Evolutionary conservation across 2,797 vertebrate species (phyloP).

Genomic region (Tamandua tetradactyla): DNA sequence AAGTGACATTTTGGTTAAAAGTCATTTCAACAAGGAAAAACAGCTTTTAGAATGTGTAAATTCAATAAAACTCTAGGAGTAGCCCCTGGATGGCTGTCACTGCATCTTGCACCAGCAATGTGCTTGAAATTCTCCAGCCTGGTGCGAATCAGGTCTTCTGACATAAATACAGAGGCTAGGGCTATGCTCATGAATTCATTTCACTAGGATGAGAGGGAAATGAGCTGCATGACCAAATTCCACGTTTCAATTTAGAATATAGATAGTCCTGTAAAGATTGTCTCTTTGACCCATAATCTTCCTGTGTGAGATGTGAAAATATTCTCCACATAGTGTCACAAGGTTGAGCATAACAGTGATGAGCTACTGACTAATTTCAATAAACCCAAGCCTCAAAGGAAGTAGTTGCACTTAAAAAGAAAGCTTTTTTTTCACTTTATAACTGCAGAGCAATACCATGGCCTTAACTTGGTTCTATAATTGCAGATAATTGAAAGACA

Average conservation of each 20-base stretch:
- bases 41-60: conserved; percentile 28
- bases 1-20: conserved; percentile 66
- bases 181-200: not conserved
- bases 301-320: not conserved
- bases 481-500: not conserved
- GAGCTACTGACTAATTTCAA: not conserved
- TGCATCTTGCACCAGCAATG: not conserved
- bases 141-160: not conserved
- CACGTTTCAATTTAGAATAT: not conserved
- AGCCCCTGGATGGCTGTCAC: not conserved
- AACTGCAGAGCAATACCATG: not conserved
- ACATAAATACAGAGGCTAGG: not conserved
- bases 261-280: not conserved
- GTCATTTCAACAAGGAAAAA: conserved; percentile 53
- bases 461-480: not conserved
- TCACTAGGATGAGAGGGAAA: not conserved
- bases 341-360: no score
- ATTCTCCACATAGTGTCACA: fast-evolving
- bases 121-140: not conserved
- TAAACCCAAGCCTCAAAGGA: not conserved
- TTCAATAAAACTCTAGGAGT: conserved; percentile 1
- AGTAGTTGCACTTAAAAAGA: not conserved
- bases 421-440: not conserved
- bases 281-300: not conserved
- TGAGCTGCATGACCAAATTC: not conserved